Base-by-base conservation (phyloP, 2,888 invertebrate genomes). In the Drosophila tanythrix region DNA sequence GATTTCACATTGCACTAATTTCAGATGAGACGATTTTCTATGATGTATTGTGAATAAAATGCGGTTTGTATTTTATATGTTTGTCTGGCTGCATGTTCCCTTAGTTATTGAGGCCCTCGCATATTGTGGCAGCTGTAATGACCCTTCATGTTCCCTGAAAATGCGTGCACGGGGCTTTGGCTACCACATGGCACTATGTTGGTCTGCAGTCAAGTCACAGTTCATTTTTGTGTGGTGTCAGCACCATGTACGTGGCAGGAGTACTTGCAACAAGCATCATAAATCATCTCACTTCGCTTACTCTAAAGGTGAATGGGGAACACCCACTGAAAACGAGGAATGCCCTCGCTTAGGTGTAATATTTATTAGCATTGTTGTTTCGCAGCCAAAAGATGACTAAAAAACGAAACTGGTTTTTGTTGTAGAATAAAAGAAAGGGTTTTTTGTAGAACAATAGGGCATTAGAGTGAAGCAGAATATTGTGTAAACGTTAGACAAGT, bases 11-110 rank as follows among this genome's bases (percentile, higher is more conserved):
- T n/a, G n/a, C n/a, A n/a, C n/a, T n/a, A n/a, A 33, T 33, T 10
- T 31, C 31, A 31, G 10, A 43, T 36, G 50, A 40, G 36, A 43
- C 7, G 65, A 43, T 31, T 31, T 46, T 70, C 70, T 52, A 70
- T 88, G 89, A 83, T 88, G 88, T 81, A 88, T 86, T 68, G 64
- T 70, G 69, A 66, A 67, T 79, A 79, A 76, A 76, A 86, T 81
- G 74, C 59, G 76, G 71, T 70, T 77, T 68, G 46, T 36, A 64
- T 29, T 71, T 67, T 50, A 65, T 59, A 35, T 71, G 52, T 58
- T 59, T 35, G 43, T 70, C 35, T 72, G 60, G 33, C 64, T 48
- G 48, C 21, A 40, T 57, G 62, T 66, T 68, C 48, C 58, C 67
- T 70, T 68, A 69, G 71, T 79, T 85, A 85, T 88, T 88, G 88